Percentiles rank a stretch among this genome's conserved stretches.
phyloP scores from a whole-genome alignment of 92 coral and sea anemone species.

The Hydrozoanthus gracilis region DNA sequence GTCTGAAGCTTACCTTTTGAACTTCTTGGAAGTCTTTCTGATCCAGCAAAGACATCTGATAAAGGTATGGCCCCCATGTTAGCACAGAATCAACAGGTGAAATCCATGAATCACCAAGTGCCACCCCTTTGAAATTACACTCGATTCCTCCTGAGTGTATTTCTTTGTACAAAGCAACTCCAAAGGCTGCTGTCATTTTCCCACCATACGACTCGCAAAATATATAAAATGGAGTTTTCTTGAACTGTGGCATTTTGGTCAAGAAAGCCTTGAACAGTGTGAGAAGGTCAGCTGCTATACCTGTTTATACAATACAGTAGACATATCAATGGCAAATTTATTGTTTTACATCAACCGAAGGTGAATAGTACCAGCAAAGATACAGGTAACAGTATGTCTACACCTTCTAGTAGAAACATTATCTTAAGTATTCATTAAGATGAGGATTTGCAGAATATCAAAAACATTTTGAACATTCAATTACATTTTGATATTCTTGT shows the following conservation, averaged over 20 bases:
- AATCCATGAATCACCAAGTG: conserved; percentile 98
- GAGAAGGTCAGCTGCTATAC: conserved; percentile 88
- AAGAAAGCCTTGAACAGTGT: conserved; percentile 84
- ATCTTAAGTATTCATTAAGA: too few species aligned
- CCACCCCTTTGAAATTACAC: conserved; percentile 89
- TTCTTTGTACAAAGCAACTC: conserved; percentile 81
- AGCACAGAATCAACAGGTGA: conserved; percentile 93
- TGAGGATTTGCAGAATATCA: too few species aligned
- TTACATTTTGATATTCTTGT: too few species aligned
- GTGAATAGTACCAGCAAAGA: too few species aligned
- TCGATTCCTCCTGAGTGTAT: conserved; percentile 70
- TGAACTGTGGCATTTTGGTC: conserved; percentile 76
- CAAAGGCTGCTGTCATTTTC: conserved; percentile 96
- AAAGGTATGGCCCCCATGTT: conserved; percentile 94
- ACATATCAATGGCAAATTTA: too few species aligned
- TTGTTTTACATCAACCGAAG: too few species aligned
- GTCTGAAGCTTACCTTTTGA: conserved; percentile 31
- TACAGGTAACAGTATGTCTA: neutral
- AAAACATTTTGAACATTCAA: too few species aligned
- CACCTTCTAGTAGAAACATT: too few species aligned
- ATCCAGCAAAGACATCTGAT: conserved; percentile 85
- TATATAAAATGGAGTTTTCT: conserved; percentile 83
- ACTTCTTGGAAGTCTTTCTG: conserved; percentile 69
- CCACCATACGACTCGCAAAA: conserved; percentile 99
- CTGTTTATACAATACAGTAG: conserved; percentile 29